Evolutionary conservation across 1,140 invertebrate genomes (phyloP).

Genomic region (Ylistrum balloti): DNA sequence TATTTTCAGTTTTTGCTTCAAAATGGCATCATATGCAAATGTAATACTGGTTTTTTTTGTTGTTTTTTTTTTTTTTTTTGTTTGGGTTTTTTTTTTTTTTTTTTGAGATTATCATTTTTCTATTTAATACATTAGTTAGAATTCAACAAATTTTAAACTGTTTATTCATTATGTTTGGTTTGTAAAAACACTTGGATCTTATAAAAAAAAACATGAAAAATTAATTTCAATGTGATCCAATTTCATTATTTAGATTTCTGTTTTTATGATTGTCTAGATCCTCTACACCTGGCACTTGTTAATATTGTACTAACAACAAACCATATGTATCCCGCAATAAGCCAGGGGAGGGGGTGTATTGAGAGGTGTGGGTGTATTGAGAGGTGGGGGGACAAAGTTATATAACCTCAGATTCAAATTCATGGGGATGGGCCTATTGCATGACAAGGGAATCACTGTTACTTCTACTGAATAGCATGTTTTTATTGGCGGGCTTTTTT

Average conservation of each 20-base stretch:
- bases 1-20: not conserved
- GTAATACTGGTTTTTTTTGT: no score
- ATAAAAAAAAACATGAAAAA: not conserved
- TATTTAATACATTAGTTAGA: not conserved
- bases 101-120: not conserved
- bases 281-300: not conserved
- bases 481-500: no score
- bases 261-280: not conserved
- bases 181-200: not conserved
- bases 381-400: no score
- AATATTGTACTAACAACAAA: not conserved
- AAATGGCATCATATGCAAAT: not conserved
- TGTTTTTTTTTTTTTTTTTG: no score
- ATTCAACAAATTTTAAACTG: not conserved
- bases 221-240: not conserved
- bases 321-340: no score
- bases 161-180: not conserved
- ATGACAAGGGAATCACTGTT: no score
- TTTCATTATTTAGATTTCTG: not conserved
- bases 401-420: no score
- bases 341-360: no score
- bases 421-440: no score
- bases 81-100: no score
- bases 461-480: no score
- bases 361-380: no score